phyloP scores from a whole-genome alignment of 2,888 invertebrate species.

The Thymelicus sylvestris region DNA sequence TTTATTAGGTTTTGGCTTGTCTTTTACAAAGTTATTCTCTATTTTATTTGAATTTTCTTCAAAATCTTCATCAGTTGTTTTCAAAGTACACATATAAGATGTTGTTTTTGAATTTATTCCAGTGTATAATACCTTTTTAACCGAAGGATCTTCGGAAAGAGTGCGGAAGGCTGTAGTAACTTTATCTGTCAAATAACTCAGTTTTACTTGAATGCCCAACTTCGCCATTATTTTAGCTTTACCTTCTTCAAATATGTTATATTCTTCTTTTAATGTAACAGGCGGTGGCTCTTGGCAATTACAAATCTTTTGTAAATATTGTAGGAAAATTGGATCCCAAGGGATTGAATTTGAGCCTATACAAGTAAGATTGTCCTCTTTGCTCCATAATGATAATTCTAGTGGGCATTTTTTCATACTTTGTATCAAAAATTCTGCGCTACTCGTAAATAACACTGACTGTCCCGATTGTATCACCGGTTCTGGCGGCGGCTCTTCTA shows the following conservation, averaged over 20 bases:
- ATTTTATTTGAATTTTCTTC: conserved; percentile 68
- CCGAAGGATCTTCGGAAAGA: conserved; percentile 69
- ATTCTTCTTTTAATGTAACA: conserved; percentile 67
- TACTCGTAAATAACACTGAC: conserved; percentile 73
- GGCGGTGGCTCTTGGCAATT: conserved; percentile 57
- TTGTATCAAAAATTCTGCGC: conserved; percentile 68
- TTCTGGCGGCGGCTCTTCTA: conserved; percentile 64
- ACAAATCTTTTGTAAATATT: conserved; percentile 61
- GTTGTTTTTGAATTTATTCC: conserved; percentile 75
- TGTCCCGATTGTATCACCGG: conserved; percentile 75
- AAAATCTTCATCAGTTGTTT: conserved; percentile 71
- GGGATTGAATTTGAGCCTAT: conserved; percentile 67
- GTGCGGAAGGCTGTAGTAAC: conserved; percentile 72
- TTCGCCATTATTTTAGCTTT: conserved; percentile 71
- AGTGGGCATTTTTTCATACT: conserved; percentile 69
- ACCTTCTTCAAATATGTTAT: conserved; percentile 77
- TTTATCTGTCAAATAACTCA: conserved; percentile 66
- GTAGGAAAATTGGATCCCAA: conserved; percentile 69
- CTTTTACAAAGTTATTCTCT: conserved; percentile 59
- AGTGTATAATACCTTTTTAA: conserved; percentile 72
- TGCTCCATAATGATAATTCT: conserved; percentile 73
- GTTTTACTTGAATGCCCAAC: conserved; percentile 70
- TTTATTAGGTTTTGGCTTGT: conserved; percentile 56
- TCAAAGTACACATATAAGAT: conserved; percentile 75
- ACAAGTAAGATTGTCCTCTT: conserved; percentile 66